phyloP scores from a whole-genome alignment of 37 sponge, comb jelly and placozoan species.

The Bolinopsis microptera region DNA sequence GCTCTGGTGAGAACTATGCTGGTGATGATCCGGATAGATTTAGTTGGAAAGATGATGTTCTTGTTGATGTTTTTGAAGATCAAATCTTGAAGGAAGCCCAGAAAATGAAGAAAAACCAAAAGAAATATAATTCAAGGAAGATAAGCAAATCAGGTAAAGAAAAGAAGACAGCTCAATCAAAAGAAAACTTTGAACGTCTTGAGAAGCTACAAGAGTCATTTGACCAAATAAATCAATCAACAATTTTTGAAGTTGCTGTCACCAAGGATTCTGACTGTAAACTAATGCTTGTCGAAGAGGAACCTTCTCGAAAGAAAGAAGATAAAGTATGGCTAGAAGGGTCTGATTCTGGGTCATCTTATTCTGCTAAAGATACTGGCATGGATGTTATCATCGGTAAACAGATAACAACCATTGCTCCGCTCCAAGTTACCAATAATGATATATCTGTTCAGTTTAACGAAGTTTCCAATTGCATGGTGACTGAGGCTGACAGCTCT shows the following conservation, averaged over 20 bases:
- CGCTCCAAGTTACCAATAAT: background rate
- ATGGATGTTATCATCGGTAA: background rate
- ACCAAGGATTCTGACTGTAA: background rate
- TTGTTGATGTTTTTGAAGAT: background rate
- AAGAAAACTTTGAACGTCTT: background rate
- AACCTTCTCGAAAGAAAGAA: background rate
- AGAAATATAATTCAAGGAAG: background rate
- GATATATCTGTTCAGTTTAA: background rate
- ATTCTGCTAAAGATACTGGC: background rate
- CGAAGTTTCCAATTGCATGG: conserved; percentile 26
- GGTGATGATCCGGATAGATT: background rate
- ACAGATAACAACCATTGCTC: background rate
- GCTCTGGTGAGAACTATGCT: background rate
- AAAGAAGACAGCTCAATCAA: background rate
- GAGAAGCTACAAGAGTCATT: conserved; percentile 22
- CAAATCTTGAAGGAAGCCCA: background rate
- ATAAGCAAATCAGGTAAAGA: background rate
- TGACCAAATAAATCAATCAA: background rate
- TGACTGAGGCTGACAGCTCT: background rate
- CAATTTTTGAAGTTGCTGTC: background rate
- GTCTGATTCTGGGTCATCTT: conserved; percentile 1
- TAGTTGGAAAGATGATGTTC: background rate
- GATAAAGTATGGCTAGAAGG: conserved; percentile 5
- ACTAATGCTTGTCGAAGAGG: background rate
- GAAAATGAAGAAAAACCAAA: background rate